Evolutionary conservation across 2,888 invertebrate genomes (phyloP).

Genomic region (Agonopterix heracliana): DNA sequence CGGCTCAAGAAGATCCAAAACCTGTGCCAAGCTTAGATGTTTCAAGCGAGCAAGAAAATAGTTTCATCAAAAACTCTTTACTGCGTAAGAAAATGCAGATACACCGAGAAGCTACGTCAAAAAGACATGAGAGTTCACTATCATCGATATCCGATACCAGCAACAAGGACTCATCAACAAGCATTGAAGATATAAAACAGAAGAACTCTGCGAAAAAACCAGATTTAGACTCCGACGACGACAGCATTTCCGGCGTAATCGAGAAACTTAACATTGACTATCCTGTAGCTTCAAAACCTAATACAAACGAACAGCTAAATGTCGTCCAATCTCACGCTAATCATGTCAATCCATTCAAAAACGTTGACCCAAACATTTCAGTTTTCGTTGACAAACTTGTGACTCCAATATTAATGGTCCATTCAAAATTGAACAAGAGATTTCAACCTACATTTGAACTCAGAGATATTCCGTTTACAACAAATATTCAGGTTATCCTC

Average conservation of each 20-base stretch:
- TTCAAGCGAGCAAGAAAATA: not conserved
- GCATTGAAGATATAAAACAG: slow-evolving; percentile 13
- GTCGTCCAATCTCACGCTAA: slow-evolving; percentile 7
- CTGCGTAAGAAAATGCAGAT: slow-evolving; percentile 23
- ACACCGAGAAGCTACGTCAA: slow-evolving; percentile 12
- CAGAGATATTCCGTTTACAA: slow-evolving; percentile 47
- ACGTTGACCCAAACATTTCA: slow-evolving; percentile 47
- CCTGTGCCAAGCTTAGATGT: not conserved
- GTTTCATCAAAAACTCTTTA: slow-evolving; percentile 3
- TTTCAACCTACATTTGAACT: slow-evolving; percentile 42
- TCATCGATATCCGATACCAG: slow-evolving; percentile 17
- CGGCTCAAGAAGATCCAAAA: not conserved
- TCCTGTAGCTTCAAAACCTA: not conserved
- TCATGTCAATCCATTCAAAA: slow-evolving; percentile 56
- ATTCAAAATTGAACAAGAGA: slow-evolving; percentile 48
- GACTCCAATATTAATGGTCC: slow-evolving; percentile 57
- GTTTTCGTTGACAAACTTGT: slow-evolving; percentile 62
- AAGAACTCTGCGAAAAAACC: slow-evolving; percentile 8
- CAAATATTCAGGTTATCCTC: slow-evolving; percentile 40
- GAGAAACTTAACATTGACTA: slow-evolving; percentile 27
- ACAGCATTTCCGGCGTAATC: slow-evolving; percentile 28
- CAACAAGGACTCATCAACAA: slow-evolving; percentile 23
- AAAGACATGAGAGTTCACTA: slow-evolving; percentile 10
- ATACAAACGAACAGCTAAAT: slow-evolving; percentile 1
- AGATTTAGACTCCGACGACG: slow-evolving; percentile 25